Base-by-base conservation (phyloP, 37 sponge, comb jelly and placozoan species). In the Cliona cf. orientalis region DNA sequence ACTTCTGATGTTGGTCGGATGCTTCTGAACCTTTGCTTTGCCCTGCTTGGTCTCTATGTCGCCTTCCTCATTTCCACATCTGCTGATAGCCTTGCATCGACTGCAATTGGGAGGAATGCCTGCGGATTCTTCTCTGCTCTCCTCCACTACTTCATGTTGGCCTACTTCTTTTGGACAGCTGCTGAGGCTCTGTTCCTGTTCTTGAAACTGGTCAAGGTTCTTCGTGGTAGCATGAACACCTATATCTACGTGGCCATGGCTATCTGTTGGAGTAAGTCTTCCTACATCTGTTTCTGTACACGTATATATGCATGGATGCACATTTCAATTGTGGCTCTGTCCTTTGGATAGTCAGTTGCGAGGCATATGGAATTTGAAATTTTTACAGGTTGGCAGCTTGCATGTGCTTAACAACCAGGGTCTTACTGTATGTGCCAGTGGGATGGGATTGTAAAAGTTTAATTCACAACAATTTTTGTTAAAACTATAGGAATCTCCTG, bases 11-110 rank as follows among this genome's bases (percentile, higher is more conserved):
- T 53, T 37, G 67, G 60, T 3, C 29, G 46, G 32, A 40, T 84
- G 21, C 58, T 91, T 9, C 64, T 91, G 41, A 91, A 77, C 63
- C 32, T 91, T 35, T 66, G 67, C 42, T 14, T 75, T 9, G 72
- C 91, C 33, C 87, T 91, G 39, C 14, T 86, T 22, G 78, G 78
- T 33, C 67, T 91, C 17, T 91, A 86, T 55, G 44, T 80, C 0
- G 71, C 70, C 38, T 84, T 74, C 75, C 63, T 90, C 57, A 28
- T 81, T 41, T 71, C 78, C 19, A 29, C 80, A 36, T 36, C 43
- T 23, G 82, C 72, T 39, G 17, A 25, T 3, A 6, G 32, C 5
- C 23, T 74, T 3, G 38, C 4, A 2, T 34, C 5, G 7, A 3
- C 60, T 28, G 12, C 66, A 42, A 58, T 21, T 59, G 40, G 28